These are phyloP conservation scores for Mechanitis mazaeus DNA, from an alignment of 2,888 invertebrate species.

Conservation along the genomic window DNA sequence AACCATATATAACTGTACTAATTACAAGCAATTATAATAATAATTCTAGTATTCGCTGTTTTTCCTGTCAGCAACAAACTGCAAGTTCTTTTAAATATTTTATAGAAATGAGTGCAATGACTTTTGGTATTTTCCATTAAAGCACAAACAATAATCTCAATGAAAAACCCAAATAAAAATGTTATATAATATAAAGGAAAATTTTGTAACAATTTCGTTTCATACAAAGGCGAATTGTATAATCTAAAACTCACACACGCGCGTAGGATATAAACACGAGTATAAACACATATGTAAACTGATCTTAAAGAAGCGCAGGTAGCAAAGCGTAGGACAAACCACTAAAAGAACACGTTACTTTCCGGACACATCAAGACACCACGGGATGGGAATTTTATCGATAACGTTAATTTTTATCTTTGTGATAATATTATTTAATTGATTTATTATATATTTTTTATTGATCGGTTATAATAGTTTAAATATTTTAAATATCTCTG, in stretches of 20 bases:
- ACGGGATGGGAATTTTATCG: constrained; percentile 43
- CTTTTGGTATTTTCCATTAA: too few relatives aligned
- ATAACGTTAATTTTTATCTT: constrained; percentile 24
- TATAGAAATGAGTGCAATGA: too few relatives aligned
- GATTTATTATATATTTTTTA: not conserved
- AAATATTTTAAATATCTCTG: too few relatives aligned
- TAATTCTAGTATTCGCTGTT: too few relatives aligned
- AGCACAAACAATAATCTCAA: too few relatives aligned
- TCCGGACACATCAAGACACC: constrained; percentile 54
- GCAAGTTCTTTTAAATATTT: too few relatives aligned
- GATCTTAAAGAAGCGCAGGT: constrained; percentile 49
- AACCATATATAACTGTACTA: too few relatives aligned
- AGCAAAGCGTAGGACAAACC: constrained; percentile 60
- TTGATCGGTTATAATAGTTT: too few relatives aligned
- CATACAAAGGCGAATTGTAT: not conserved
- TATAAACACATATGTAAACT: constrained; percentile 41
- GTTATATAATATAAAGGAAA: not conserved
- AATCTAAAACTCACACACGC: constrained; percentile 15
- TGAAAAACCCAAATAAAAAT: not conserved
- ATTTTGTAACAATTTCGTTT: not conserved
- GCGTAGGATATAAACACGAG: constrained; percentile 24
- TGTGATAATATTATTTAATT: not conserved
- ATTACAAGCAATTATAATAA: too few relatives aligned
- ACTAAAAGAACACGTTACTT: constrained; percentile 70
- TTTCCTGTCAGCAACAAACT: too few relatives aligned